phyloP scores from a whole-genome alignment of 35 echinoderm and acorn worm genomes.

The Chiridota heheva region DNA sequence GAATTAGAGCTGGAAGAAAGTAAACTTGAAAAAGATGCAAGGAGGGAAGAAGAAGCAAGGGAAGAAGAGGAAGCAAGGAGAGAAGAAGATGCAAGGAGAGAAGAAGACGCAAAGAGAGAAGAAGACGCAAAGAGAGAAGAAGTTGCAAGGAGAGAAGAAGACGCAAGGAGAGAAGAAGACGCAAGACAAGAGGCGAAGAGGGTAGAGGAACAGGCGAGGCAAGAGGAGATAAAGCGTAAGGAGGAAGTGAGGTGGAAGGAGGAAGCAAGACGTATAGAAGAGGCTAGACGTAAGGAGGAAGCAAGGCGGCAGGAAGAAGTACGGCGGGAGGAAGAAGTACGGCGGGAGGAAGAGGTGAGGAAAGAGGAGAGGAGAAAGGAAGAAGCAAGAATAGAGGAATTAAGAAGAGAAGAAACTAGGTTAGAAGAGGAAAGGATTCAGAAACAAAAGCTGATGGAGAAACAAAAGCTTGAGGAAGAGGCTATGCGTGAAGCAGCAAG shows the following conservation, averaged over 20 bases:
- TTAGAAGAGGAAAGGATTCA: conserved; percentile 31
- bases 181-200: conserved; percentile 20
- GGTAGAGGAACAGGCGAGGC: conserved; percentile 13
- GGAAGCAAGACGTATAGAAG: conserved; percentile 17
- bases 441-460: neutral
- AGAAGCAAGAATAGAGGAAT: conserved; percentile 3
- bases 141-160: too few species aligned
- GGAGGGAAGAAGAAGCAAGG: neutral
- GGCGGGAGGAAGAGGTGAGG: conserved; percentile 23
- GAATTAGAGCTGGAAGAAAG: neutral
- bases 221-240: conserved; percentile 27
- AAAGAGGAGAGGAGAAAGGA: conserved; percentile 29
- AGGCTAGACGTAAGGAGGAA: conserved; percentile 44
- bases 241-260: conserved; percentile 24
- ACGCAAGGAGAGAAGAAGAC: too few species aligned
- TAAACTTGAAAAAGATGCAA: neutral
- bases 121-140: too few species aligned
- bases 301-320: conserved; percentile 18
- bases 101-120: too few species aligned
- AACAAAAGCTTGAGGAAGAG: neutral
- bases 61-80: too few species aligned
- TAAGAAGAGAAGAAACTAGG: conserved; percentile 17
- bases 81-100: too few species aligned
- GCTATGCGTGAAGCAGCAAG: neutral
- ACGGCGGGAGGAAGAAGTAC: conserved; percentile 15